phyloP scores from a whole-genome alignment of 2,797 vertebrate genomes.

The Pangasius macronema region DNA sequence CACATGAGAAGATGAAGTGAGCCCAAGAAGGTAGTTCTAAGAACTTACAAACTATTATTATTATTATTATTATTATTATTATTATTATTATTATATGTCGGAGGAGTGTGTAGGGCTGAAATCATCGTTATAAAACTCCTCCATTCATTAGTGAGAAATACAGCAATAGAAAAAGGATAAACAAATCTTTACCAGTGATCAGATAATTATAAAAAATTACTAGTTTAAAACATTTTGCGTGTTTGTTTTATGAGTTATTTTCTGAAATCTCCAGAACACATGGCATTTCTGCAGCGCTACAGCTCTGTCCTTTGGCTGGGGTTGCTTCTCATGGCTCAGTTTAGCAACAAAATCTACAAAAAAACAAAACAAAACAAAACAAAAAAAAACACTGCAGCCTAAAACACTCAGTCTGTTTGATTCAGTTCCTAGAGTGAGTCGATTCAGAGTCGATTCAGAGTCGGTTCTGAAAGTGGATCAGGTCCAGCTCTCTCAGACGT shows the following conservation, averaged over 20 bases:
- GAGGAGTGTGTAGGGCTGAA: not conserved
- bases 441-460: slow-evolving; percentile 5
- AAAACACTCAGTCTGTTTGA: not conserved
- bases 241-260: not conserved
- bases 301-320: not conserved
- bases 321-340: not conserved
- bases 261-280: not conserved
- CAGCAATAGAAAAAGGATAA: not conserved
- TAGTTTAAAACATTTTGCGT: not conserved
- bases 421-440: not conserved
- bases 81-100: not conserved
- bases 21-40: not conserved
- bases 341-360: not conserved
- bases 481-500: not conserved
- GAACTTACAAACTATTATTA: not conserved
- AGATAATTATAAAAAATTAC: not conserved
- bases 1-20: not conserved
- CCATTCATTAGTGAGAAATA: not conserved
- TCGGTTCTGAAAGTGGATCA: no score
- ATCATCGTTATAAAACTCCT: not conserved
- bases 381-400: not conserved
- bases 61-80: not conserved
- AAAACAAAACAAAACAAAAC: no score
- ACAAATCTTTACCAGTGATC: not conserved
- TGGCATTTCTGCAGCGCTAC: not conserved